phyloP scores from a whole-genome alignment of 2,888 invertebrate genomes.

The Polydesmus complanatus region DNA sequence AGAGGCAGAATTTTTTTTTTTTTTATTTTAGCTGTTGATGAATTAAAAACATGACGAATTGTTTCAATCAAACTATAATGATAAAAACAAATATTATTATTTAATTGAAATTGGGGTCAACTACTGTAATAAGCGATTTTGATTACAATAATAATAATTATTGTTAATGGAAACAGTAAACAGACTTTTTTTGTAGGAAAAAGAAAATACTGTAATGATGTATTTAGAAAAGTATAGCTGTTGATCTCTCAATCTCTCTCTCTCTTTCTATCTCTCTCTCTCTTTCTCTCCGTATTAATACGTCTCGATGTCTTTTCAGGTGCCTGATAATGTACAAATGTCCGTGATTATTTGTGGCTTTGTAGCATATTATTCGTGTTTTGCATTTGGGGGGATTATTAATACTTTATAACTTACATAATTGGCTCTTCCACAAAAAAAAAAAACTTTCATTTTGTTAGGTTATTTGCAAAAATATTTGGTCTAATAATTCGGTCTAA shows the following conservation, averaged over 20 bases:
- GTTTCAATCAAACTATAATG: too few species aligned
- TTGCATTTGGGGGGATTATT: neutral
- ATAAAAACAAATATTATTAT: too few species aligned
- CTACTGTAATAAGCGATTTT: too few species aligned
- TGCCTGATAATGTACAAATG: constrained; percentile 13
- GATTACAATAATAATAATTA: too few species aligned
- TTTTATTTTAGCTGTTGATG: too few species aligned
- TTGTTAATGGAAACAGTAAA: too few species aligned
- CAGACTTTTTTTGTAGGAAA: too few species aligned
- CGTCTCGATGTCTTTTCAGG: constrained; percentile 7
- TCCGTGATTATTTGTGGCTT: constrained; percentile 1
- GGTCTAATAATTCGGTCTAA: too few species aligned
- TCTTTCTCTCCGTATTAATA: neutral
- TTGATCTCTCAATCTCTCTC: neutral
- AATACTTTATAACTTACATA: neutral
- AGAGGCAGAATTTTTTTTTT: too few species aligned
- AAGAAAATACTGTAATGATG: neutral
- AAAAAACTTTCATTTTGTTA: neutral
- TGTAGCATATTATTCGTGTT: neutral
- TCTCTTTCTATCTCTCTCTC: neutral
- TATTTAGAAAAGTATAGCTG: neutral
- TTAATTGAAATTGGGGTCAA: too few species aligned
- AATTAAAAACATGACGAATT: too few species aligned
- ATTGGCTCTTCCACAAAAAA: neutral
- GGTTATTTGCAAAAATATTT: too few species aligned